Base-by-base conservation (phyloP, 2,888 invertebrate genomes). In the Cephalotes varians region DNA sequence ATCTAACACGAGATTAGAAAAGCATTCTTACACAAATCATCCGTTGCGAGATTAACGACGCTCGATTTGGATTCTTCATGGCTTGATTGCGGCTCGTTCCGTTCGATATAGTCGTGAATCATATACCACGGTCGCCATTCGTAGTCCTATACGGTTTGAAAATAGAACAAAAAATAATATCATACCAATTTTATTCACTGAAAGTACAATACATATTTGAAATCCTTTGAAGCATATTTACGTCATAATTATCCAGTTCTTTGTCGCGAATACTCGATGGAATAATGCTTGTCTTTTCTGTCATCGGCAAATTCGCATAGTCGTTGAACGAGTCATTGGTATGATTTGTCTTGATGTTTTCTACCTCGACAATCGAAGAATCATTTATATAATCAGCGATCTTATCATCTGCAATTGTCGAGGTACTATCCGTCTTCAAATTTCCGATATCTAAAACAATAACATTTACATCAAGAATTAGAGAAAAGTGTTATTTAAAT, bases 1-100 rank as follows among this genome's bases (percentile, higher is more conserved):
- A 51, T 15, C 5, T 54, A 67, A 44, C 7, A 7, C 31, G 18
- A 49, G 1, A 40, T 54, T 51, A 21, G 18, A 25, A 12, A 62
- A 76, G 51, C 40, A 54, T 67, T 77, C 54, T 56, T 37, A 77
- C 65, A 37, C 10, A 28, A 40, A 54, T 67, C 2, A 54, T 31
- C 69, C 1, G 40, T 69, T 58, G 67, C 51, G 28, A 21, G 15
- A 25, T 77, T 31, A 10, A 6, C 49, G 64, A 28, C 9, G 21
- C 10, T 60, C 2, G 40, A 54, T 77, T 67, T 40, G 37, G 28
- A 54, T 54, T 12, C 69, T 28, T 51, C n/a, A 28, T 9, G 15
- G 18, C 1, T 21, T 18, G 37, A 28, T 15, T 31, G 67, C 21
- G 67, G 10, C 21, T 67, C 54, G 15, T 40, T 54, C 0, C 1